These are phyloP conservation scores for Hecatera dysodea DNA, from an alignment of 2,888 invertebrate species.

Conservation along the genomic window DNA sequence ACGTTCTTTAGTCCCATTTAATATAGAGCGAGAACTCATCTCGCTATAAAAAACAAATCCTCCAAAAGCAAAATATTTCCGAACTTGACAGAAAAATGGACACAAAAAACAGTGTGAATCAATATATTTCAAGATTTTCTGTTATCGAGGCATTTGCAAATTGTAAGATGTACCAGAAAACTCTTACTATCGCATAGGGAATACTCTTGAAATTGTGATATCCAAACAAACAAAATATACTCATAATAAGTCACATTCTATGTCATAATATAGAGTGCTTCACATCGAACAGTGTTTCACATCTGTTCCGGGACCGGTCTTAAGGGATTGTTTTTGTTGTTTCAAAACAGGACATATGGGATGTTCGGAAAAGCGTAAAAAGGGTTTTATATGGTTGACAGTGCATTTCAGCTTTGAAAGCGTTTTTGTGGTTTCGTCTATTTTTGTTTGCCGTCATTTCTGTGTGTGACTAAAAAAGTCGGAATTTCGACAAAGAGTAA, in stretches of 20 bases:
- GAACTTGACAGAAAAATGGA: neutral
- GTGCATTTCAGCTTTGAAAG: slow-evolving; percentile 45
- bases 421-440: slow-evolving; percentile 39
- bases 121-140: neutral
- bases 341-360: slow-evolving; percentile 54
- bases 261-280: slow-evolving; percentile 29
- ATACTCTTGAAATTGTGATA: neutral
- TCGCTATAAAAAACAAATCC: too few species aligned
- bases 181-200: neutral
- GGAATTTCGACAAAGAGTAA: neutral
- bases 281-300: slow-evolving; percentile 37
- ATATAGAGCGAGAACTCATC: too few species aligned
- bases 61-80: neutral
- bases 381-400: slow-evolving; percentile 58
- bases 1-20: too few species aligned
- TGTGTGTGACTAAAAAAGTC: neutral
- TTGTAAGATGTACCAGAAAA: neutral
- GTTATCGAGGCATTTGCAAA: neutral
- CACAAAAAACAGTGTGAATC: neutral
- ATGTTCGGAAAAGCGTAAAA: slow-evolving; percentile 59
- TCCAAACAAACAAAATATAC: slow-evolving; percentile 7
- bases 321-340: slow-evolving; percentile 61
- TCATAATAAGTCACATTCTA: slow-evolving; percentile 10
- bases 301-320: slow-evolving; percentile 48
- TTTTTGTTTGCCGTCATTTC: slow-evolving; percentile 31